Evolutionary conservation across 2,797 vertebrate genomes (phyloP).

Genomic region (Microcaecilia unicolor): DNA sequence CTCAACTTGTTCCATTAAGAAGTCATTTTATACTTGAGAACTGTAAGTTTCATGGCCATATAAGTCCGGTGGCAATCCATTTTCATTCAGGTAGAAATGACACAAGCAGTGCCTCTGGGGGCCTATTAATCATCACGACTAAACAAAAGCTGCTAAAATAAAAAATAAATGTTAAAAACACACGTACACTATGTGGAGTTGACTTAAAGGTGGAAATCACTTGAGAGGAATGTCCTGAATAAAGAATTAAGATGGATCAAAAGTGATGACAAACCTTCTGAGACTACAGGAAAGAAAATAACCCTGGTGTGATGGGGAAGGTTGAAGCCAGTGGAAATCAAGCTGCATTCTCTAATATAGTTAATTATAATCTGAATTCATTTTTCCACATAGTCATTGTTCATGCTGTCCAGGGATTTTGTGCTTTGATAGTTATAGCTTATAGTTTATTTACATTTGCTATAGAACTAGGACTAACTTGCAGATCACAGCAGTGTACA

Average conservation of each 20-base stretch:
- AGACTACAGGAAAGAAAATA: constrained; percentile 5
- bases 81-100: constrained; percentile 3
- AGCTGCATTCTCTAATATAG: not conserved
- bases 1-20: too few relatives aligned
- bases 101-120: not conserved
- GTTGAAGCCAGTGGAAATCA: not conserved
- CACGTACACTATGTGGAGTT: too few relatives aligned
- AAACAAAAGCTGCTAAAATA: constrained; percentile 10
- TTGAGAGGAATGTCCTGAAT: constrained; percentile 9
- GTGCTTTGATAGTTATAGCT: too few relatives aligned
- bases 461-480: too few relatives aligned
- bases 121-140: not conserved
- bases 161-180: too few relatives aligned
- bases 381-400: constrained; percentile 3
- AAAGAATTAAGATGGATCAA: constrained; percentile 8
- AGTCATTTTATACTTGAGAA: too few relatives aligned
- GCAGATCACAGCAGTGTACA: too few relatives aligned
- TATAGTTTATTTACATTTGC: too few relatives aligned
- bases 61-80: too few relatives aligned
- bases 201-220: constrained; percentile 9
- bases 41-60: too few relatives aligned
- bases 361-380: constrained; percentile 19
- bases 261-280: not conserved
- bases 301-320: not conserved
- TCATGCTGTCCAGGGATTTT: not conserved